Base-by-base conservation (phyloP, 1,140 invertebrate species). In the Pseudomyrmex sp. region DNA sequence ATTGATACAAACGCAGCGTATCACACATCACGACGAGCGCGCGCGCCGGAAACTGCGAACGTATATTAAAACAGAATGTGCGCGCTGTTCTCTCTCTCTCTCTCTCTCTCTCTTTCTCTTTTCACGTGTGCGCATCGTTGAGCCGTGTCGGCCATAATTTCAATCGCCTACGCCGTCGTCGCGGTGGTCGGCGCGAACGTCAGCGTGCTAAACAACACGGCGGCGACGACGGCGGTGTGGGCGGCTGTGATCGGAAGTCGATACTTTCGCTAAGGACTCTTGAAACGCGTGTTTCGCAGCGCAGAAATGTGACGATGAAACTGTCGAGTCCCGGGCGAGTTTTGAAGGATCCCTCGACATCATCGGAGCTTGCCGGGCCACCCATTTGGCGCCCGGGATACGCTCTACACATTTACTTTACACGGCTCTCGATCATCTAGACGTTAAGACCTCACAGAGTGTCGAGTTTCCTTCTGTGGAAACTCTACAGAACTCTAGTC, bases 381-480 rank as follows among this genome's bases (percentile, higher is more conserved):
- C 54, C 23, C 66, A 70, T 70, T 80, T 68, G 26, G 63, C 74
- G 50, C 26, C 4, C 61, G 61, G 46, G 74, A 80, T 80, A 59
- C 56, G 12, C 44, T 79, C 65, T 61, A 80, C 72, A 72, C 76
- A 80, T 76, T 63, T 75, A 59, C 61, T 88, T 88, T 85, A 88
- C 86, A 88, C 84, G 68, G 48, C 61, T 56, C 75, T 85, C 73
- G 61, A 88, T 73, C 86, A 87, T 48, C 75, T 75, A 61, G 83
- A 66, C 85, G 26, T 82, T 72, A 82, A 74, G 70, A 65, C 56
- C 56, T 61, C 52, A 20, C 63, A 52, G 44, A 79, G 74, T 63
- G 85, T 62, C 65, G 52, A 82, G 83, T 82, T 70, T 59, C 52
- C 52, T 35, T 44, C 58, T 5, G 18, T 61, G 18, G 61, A 35